A percentile compares a stretch with the other conserved stretches of the same genome.
These are phyloP conservation scores for Pararge aegeria DNA, from an alignment of 1,140 invertebrate genomes.

Conservation along the genomic window DNA sequence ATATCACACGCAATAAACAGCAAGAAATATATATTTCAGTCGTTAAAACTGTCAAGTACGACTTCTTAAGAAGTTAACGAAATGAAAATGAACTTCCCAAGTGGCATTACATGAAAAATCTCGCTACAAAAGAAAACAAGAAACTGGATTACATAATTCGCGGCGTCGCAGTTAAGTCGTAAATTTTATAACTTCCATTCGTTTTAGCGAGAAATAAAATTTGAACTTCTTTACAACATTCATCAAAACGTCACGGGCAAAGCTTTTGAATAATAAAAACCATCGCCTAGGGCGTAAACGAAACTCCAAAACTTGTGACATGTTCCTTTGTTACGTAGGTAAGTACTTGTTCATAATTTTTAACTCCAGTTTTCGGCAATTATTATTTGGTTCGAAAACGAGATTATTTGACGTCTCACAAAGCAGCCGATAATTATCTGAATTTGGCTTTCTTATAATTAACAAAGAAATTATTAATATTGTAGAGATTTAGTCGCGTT, in stretches of 20 bases:
- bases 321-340: conserved; percentile 20
- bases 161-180: conserved; percentile 48
- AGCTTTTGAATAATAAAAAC: conserved; percentile 73
- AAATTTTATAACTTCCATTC: conserved; percentile 70
- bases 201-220: conserved; percentile 66
- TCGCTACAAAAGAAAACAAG: conserved; percentile 36
- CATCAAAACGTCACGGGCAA: conserved; percentile 68
- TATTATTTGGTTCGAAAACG: not conserved
- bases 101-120: conserved; percentile 17
- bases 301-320: conserved; percentile 24
- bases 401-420: not conserved
- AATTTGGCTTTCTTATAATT: not conserved
- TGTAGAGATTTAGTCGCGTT: too few species aligned
- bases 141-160: conserved; percentile 51
- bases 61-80: not conserved
- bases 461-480: too few species aligned
- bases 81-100: conserved; percentile 16
- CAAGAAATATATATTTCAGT: not conserved
- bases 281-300: conserved; percentile 32
- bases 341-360: conserved; percentile 17
- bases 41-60: not conserved
- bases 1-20: not conserved
- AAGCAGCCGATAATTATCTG: not conserved
- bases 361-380: conserved; percentile 14
- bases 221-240: conserved; percentile 71